Evolutionary conservation across 2,113 vertebrate genomes (phyloP).

Genomic region (Falcunculus frontatus): DNA sequence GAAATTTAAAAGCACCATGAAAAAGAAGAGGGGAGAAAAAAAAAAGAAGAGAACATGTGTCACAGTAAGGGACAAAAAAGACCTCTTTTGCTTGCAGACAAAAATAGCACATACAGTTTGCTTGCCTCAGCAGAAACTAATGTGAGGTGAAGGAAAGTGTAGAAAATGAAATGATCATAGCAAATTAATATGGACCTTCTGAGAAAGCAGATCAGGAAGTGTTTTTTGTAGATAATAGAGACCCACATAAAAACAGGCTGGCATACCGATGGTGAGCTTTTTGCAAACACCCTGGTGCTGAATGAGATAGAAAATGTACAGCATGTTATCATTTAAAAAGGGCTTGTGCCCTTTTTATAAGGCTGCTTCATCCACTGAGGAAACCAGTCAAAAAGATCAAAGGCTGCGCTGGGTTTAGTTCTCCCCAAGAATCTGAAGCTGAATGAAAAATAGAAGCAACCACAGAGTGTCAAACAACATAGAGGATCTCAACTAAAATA

Average conservation of each 20-base stretch:
- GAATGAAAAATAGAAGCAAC: slow-evolving; percentile 40
- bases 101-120: slow-evolving; percentile 8
- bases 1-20: neutral
- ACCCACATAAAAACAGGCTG: neutral
- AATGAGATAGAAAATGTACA: slow-evolving; percentile 42
- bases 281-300: slow-evolving; percentile 1
- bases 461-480: neutral
- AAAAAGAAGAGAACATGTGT: neutral
- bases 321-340: slow-evolving; percentile 13
- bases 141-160: neutral
- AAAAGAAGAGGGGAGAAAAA: fast-evolving
- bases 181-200: slow-evolving; percentile 56
- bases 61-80: slow-evolving; percentile 26
- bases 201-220: slow-evolving; percentile 25
- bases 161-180: slow-evolving; percentile 54
- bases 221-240: slow-evolving; percentile 37
- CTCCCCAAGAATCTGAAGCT: slow-evolving; percentile 22
- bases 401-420: neutral
- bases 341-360: slow-evolving; percentile 3
- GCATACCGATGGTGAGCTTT: slow-evolving; percentile 27
- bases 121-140: slow-evolving; percentile 48
- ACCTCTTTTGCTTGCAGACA: slow-evolving; percentile 19
- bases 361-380: neutral
- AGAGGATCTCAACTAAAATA: slow-evolving; percentile 28
- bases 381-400: slow-evolving; percentile 52